Percentiles rank a stretch among this genome's conserved stretches.
Conservation (phyloP, 2,888 invertebrate species). For the Pterostichus niger region DNA sequence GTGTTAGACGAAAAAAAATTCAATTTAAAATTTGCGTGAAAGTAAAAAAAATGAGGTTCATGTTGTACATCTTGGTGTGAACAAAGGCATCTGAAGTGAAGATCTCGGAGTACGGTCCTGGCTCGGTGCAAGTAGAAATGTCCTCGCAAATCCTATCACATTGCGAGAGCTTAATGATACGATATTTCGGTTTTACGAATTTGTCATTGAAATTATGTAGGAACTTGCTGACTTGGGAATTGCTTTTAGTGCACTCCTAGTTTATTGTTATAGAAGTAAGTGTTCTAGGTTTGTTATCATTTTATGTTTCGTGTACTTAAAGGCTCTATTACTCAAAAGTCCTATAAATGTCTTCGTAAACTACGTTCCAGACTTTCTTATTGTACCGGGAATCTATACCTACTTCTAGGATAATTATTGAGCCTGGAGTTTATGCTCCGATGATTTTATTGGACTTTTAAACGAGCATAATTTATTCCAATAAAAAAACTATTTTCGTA, state of each 20-base stretch:
- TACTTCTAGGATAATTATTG: constrained; percentile 25
- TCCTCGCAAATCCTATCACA: not conserved
- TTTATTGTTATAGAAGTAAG: constrained; percentile 19
- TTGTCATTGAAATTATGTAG: constrained; percentile 52
- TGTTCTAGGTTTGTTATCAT: constrained; percentile 24
- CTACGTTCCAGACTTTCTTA: not conserved
- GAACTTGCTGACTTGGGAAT: constrained; percentile 18
- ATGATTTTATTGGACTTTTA: constrained; percentile 42
- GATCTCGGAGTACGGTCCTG: no score
- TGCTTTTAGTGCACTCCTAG: constrained; percentile 19
- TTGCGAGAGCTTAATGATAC: not conserved
- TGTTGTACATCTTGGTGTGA: no score
- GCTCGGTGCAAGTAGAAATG: no score
- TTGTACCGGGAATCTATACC: not conserved
- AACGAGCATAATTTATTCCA: not conserved
- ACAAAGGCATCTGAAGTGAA: no score
- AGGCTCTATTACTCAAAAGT: not conserved
- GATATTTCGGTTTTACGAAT: constrained; percentile 24
- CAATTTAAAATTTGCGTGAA: no score
- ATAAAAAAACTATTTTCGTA: no score
- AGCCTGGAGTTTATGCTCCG: constrained; percentile 6
- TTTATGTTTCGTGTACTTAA: constrained; percentile 14
- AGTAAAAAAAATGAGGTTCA: no score
- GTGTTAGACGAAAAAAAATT: no score
- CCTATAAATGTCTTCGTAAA: not conserved